Evolutionary conservation across 2,797 vertebrate genomes (phyloP), one percentile per base, ranked within the genome.

Genomic region (Sylvilagus floridanus): DNA sequence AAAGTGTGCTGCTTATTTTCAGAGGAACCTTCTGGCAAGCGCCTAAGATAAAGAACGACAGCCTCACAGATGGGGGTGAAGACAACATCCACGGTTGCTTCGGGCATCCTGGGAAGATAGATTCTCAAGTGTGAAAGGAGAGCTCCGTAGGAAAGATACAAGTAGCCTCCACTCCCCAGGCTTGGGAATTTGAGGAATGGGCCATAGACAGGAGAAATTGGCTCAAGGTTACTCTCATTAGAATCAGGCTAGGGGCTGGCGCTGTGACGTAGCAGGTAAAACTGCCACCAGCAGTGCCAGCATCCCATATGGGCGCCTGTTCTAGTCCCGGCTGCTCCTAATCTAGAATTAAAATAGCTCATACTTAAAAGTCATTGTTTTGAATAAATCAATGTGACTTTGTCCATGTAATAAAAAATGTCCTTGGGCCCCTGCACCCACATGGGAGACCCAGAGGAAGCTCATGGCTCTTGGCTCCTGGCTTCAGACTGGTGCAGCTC

Each of bases 361-460:
- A 73, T 50, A 62, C 50, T 9, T 62, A 78, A 91, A 87, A 73
- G 57, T 52, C 7, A 30, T 4, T 77, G 26, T 76, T 86, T 89
- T 88, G 26, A 84, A 79, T 14, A 89, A 91, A 87, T 71, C 3
- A 37, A 35, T 68, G 4, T 83, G 10, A 92, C 35, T 91, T 86
- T 84, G 52, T 79, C 8, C 35, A 87, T 66, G 17, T 30, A 84
- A 88, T 8, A 73, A 66, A 88, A 95, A 84, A 17, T 77, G 72
- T 47, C 42, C 42, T 47, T 47, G 42, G 42, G 42, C 42, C 42
- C 42, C 42, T 47, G 42, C 42, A 47, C 42, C 42, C 42, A 47
- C 42, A 9, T 47, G 42, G 42, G 42, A 47, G 42, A 47, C 42
- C 42, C 42, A 47, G 42, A 47, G 42, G 42, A 47, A 10, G 42